A percentile compares a stretch with the other conserved stretches of the same genome.
Conservation (phyloP, 1,140 invertebrate species). For the Zeugodacus cucurbitae region DNA sequence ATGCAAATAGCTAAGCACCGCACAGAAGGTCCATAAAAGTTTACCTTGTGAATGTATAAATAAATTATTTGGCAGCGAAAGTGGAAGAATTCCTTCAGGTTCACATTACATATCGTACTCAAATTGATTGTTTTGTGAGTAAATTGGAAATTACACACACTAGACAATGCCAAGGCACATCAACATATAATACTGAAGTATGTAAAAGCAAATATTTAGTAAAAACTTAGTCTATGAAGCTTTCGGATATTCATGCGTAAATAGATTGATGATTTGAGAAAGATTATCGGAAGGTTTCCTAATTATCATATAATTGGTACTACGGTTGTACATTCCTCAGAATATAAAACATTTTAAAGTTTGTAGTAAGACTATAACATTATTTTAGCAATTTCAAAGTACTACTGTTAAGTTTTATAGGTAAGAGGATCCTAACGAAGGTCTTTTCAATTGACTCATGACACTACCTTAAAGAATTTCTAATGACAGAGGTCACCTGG, state of each 20-base stretch:
- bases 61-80: background rate
- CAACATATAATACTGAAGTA: background rate
- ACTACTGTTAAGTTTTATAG: too few relatives aligned
- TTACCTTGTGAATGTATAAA: background rate
- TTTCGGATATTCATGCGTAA: background rate
- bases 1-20: constrained; percentile 7
- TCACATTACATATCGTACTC: background rate
- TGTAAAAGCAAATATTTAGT: background rate
- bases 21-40: background rate
- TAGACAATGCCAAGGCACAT: background rate
- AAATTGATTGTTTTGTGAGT: background rate
- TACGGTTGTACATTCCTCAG: too few relatives aligned
- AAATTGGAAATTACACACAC: background rate
- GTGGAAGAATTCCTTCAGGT: background rate
- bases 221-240: background rate
- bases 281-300: too few relatives aligned
- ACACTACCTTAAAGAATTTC: too few relatives aligned
- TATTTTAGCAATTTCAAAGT: too few relatives aligned
- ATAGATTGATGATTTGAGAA: background rate
- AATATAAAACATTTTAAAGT: too few relatives aligned
- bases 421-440: too few relatives aligned
- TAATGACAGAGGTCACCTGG: too few relatives aligned
- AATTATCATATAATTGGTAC: too few relatives aligned
- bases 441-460: too few relatives aligned
- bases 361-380: too few relatives aligned